These are phyloP conservation scores for Patiria miniata DNA, from an alignment of 35 echinoderm and acorn worm species.

Conservation along the genomic window DNA sequence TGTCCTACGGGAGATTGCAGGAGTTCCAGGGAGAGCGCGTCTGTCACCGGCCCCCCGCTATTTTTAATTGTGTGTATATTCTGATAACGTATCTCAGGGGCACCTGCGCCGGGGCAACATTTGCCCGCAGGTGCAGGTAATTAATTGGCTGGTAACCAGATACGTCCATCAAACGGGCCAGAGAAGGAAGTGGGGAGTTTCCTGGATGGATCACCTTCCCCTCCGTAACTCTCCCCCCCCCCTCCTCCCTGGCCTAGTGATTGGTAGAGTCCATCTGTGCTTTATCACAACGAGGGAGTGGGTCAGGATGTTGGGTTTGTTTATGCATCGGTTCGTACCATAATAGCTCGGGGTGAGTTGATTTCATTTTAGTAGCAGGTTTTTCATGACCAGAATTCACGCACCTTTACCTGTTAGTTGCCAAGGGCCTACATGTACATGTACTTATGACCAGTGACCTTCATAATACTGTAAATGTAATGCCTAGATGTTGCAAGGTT, in stretches of 20 bases:
- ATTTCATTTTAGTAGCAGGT: neutral
- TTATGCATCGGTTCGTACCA: neutral
- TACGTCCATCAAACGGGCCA: neutral
- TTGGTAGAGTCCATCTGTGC: neutral
- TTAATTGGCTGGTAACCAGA: conserved; percentile 12
- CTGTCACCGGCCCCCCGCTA: neutral
- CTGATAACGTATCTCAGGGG: conserved; percentile 1
- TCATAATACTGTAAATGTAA: too few relatives aligned
- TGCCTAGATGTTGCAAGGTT: too few relatives aligned
- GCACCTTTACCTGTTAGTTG: neutral
- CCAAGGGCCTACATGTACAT: too few relatives aligned
- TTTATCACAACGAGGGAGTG: neutral
- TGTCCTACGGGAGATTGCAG: neutral
- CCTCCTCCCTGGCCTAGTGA: neutral
- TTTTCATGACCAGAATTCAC: neutral
- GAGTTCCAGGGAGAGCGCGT: neutral
- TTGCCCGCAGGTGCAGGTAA: conserved; percentile 9
- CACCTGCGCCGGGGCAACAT: neutral
- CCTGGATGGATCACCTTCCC: neutral
- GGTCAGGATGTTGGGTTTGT: conserved; percentile 11
- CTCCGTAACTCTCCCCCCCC: neutral
- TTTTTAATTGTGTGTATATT: conserved; percentile 16
- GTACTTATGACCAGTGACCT: too few relatives aligned
- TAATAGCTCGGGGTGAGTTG: neutral
- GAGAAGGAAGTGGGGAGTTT: too few relatives aligned